These are phyloP conservation scores for Phytoseiulus persimilis DNA, from an alignment of 2,888 invertebrate species.

Conservation along the genomic window DNA sequence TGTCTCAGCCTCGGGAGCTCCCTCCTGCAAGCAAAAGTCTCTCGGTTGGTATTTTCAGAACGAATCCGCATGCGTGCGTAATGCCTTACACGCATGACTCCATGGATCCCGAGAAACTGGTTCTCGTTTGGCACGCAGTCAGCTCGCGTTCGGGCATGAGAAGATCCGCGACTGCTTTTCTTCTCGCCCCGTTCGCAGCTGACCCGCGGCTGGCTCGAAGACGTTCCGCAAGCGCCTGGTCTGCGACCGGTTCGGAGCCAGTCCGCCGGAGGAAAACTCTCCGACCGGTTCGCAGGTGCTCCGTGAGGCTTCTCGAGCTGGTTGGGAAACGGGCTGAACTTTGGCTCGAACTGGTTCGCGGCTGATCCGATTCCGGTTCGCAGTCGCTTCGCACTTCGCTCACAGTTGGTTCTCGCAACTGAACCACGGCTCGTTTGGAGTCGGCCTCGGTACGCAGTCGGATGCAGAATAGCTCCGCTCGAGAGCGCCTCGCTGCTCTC, in stretches of 20 bases:
- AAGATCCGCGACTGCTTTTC: not conserved
- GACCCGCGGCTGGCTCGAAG: not conserved
- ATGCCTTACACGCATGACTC: too few species aligned
- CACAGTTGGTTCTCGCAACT: not conserved
- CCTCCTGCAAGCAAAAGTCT: not conserved
- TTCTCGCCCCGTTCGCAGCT: not conserved
- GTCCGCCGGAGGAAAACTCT: not conserved
- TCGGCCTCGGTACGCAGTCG: not conserved
- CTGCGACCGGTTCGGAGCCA: not conserved
- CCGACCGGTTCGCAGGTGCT: too few species aligned
- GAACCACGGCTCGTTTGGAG: too few species aligned
- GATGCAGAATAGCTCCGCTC: not conserved
- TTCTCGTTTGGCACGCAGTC: too few species aligned
- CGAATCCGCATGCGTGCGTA: too few species aligned
- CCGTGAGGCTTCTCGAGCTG: not conserved
- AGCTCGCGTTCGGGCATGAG: too few species aligned
- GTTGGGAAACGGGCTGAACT: not conserved
- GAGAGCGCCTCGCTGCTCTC: not conserved
- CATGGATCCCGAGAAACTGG: too few species aligned
- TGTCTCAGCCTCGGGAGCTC: slow-evolving; percentile 5
- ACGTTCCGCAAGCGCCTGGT: not conserved
- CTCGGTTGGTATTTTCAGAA: not conserved
- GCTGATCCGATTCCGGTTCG: too few species aligned
- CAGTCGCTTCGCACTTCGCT: not conserved
- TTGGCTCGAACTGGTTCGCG: not conserved